A percentile compares a stretch with the other conserved stretches of the same genome.
Evolutionary conservation across 2,888 invertebrate genomes (phyloP).

Genomic region (Cremastobaeus sp.): DNA sequence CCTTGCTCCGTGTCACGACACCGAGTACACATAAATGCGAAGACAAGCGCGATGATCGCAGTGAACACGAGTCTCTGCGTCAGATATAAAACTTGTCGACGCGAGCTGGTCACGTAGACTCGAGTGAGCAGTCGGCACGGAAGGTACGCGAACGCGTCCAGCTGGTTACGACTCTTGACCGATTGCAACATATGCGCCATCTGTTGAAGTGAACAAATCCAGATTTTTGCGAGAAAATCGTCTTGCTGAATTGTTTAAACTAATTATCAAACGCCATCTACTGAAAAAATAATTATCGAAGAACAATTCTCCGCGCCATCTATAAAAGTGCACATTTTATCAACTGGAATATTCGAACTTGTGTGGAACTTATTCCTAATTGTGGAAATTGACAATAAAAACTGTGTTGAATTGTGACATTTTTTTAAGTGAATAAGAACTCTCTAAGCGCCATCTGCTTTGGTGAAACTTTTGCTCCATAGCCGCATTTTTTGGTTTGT

Average conservation of each 20-base stretch:
- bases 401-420: no score
- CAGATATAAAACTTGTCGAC: conserved; percentile 66
- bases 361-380: no score
- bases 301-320: background rate
- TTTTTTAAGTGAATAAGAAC: no score
- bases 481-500: no score
- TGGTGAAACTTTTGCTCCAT: no score
- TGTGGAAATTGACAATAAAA: no score
- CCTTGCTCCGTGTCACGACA: conserved; percentile 6
- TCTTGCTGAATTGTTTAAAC: no score
- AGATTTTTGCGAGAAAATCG: background rate
- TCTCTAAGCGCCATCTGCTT: no score
- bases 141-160: conserved; percentile 53
- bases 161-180: no score
- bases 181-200: background rate
- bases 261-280: background rate
- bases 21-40: conserved; percentile 8
- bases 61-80: conserved; percentile 23
- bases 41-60: conserved; percentile 26
- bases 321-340: background rate
- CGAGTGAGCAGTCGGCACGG: conserved; percentile 69
- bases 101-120: conserved; percentile 68
- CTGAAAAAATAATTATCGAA: background rate
- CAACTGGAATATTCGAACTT: no score
- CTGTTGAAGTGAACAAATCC: background rate